Percentiles rank a stretch among this genome's conserved stretches.
These are phyloP conservation scores for Benitochromis conjunctus DNA, from an alignment of 2,113 vertebrate species.

Conservation along the genomic window DNA sequence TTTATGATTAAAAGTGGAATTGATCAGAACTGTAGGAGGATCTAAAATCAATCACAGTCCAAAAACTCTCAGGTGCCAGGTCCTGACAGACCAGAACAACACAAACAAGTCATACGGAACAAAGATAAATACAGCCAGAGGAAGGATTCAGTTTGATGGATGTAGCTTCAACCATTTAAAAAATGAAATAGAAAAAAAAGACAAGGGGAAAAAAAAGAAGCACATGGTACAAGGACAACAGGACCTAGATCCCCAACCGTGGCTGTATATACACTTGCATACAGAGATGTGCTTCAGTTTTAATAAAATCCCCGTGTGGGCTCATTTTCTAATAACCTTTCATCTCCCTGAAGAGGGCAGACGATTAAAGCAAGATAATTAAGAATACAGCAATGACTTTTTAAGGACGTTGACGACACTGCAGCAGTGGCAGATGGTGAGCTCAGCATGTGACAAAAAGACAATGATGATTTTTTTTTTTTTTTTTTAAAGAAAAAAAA, in stretches of 20 bases:
- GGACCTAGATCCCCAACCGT: not conserved
- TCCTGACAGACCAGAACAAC: not conserved
- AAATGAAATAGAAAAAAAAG: not conserved
- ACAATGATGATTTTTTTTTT: slow-evolving; percentile 19
- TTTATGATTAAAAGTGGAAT: not conserved
- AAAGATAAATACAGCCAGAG: not conserved
- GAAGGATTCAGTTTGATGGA: not conserved
- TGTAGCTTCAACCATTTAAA: not conserved
- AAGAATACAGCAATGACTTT: slow-evolving; percentile 55
- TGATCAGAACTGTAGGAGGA: not conserved
- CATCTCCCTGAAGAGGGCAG: slow-evolving; percentile 29
- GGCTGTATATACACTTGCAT: not conserved
- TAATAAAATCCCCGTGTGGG: not conserved
- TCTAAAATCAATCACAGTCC: not conserved
- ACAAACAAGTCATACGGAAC: not conserved
- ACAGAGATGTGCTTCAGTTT: not conserved
- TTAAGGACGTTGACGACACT: slow-evolving; percentile 30
- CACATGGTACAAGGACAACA: not conserved
- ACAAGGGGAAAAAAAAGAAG: not conserved
- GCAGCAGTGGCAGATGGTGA: slow-evolving; percentile 50
- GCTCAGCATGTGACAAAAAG: slow-evolving; percentile 43
- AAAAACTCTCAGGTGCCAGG: not conserved
- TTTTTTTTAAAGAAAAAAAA: too few species aligned
- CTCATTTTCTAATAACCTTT: slow-evolving; percentile 43
- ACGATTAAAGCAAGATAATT: slow-evolving; percentile 49